A percentile compares a stretch with the other conserved stretches of the same genome.
Conservation (phyloP, 2,113 vertebrate species). For the Cyprinodon variegatus region DNA sequence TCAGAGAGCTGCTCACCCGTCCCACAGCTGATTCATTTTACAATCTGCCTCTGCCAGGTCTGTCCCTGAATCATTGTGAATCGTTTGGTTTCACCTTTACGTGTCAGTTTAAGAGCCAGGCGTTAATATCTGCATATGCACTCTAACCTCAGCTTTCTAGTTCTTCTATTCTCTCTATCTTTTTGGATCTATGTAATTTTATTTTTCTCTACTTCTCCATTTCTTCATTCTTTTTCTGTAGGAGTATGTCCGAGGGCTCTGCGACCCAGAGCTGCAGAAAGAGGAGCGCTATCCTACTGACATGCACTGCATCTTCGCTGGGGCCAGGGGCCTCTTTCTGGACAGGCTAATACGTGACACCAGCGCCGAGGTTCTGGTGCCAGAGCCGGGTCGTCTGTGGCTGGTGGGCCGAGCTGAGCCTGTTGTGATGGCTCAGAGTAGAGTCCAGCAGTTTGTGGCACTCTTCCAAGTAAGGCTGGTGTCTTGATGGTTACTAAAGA, state of each 20-base stretch:
- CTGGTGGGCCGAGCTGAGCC: conserved; percentile 88
- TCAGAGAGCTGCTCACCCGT: conserved; percentile 5
- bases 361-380: conserved; percentile 88
- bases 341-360: conserved; percentile 90
- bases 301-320: conserved; percentile 97
- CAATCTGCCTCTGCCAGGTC: conserved; percentile 32
- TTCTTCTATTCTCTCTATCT: neutral
- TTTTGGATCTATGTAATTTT: neutral
- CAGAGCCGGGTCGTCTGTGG: conserved; percentile 85
- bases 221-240: conserved; percentile 51
- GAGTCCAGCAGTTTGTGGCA: conserved; percentile 92
- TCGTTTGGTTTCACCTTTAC: conserved; percentile 33
- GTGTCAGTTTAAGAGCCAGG: neutral
- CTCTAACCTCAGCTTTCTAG: neutral
- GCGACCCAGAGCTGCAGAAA: conserved; percentile 92
- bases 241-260: conserved; percentile 95
- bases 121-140: neutral
- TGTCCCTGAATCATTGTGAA: conserved; percentile 46
- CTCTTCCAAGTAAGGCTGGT: conserved; percentile 81
- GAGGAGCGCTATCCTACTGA: conserved; percentile 91
- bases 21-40: conserved; percentile 46
- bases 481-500: neutral
- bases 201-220: neutral
- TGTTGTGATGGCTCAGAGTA: conserved; percentile 95
- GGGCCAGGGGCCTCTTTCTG: conserved; percentile 88